Conservation (phyloP, 1,140 invertebrate species). For the Drosophila subobscura region DNA sequence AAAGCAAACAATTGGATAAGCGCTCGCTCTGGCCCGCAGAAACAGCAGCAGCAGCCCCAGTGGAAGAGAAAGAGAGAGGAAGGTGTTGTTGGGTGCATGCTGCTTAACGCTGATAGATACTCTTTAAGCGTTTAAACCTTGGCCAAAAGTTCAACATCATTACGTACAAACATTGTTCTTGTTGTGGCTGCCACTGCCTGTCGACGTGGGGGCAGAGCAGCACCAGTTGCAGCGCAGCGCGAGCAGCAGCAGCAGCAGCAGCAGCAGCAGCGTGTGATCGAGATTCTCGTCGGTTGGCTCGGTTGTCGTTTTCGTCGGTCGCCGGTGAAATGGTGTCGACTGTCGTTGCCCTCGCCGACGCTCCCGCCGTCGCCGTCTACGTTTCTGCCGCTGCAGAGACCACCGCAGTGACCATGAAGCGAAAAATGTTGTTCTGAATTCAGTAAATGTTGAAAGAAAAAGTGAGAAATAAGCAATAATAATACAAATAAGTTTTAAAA, state of each 20-base stretch:
- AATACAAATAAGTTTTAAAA: neutral
- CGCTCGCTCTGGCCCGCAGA: conserved; percentile 1
- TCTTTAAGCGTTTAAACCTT: too few species aligned
- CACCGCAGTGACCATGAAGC: conserved; percentile 56
- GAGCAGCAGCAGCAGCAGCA: neutral
- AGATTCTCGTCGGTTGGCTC: conserved; percentile 12
- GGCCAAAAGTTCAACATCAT: too few species aligned
- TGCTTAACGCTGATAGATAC: too few species aligned
- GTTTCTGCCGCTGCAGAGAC: conserved; percentile 40
- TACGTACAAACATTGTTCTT: conserved; percentile 18
- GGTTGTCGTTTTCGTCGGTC: conserved; percentile 29
- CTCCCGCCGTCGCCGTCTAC: conserved; percentile 17
- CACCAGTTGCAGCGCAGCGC: conserved; percentile 25
- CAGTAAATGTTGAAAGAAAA: conserved; percentile 67
- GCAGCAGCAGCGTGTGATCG: conserved; percentile 37
- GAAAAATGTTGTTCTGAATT: conserved; percentile 63
- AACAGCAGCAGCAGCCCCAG: neutral
- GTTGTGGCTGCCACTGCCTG: conserved; percentile 6
- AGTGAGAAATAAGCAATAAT: conserved; percentile 32
- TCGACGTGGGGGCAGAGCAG: conserved; percentile 22
- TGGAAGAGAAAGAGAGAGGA: too few species aligned
- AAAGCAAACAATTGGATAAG: conserved; percentile 74
- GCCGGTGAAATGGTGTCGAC: conserved; percentile 60
- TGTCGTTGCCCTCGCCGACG: conserved; percentile 20
- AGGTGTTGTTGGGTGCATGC: too few species aligned